Evolutionary conservation across 2,797 vertebrate species (phyloP), one percentile per base, ranked within the genome.

Genomic region (Kryptopterus vitreolus): DNA sequence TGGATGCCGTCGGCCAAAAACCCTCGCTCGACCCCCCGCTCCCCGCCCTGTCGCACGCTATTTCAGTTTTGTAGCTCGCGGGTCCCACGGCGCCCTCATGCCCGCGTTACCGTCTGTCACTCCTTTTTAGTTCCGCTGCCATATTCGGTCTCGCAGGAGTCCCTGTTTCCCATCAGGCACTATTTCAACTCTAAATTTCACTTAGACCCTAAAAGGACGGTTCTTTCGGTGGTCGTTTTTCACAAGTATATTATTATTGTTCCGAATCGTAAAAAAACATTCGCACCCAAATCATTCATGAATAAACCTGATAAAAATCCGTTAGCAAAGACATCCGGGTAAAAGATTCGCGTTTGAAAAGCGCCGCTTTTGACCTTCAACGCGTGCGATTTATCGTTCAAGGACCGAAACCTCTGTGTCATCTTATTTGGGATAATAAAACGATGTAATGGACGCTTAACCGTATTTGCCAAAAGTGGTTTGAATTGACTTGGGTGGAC

Each of bases 401-500:
- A 78, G 22, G 78, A 76, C 58, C 76, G 53, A 59, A 13, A 70
- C 18, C 31, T 55, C 57, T 72, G 68, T 48, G 48, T 82, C 69
- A 66, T 82, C 50, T 46, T 77, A 29, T 52, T 52, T 15, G 20
- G 55, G 50, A 73, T 78, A 66, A 75, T 58, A 66, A 79, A 71
- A 71, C 53, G 13, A 76, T 61, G 43, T 66, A 74, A 81, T 76
- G 43, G 73, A 77, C 43, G 71, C 55, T 18, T 79, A 78, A 77
- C 76, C 76, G 58, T 58, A 81, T 81, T 79, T 38, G 1, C 11
- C 52, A 62, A 84, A 86, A 83, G 77, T 43, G 69, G 55, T 86
- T 83, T 82, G 69, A 82, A 83, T 85, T 76, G 81, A 83, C 77
- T 80, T 29, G 59, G 31, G 59, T 65, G 53, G 73, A 79, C 83